Base-by-base conservation (phyloP, 2,888 invertebrate species). In the Tryphoninae sp. region DNA sequence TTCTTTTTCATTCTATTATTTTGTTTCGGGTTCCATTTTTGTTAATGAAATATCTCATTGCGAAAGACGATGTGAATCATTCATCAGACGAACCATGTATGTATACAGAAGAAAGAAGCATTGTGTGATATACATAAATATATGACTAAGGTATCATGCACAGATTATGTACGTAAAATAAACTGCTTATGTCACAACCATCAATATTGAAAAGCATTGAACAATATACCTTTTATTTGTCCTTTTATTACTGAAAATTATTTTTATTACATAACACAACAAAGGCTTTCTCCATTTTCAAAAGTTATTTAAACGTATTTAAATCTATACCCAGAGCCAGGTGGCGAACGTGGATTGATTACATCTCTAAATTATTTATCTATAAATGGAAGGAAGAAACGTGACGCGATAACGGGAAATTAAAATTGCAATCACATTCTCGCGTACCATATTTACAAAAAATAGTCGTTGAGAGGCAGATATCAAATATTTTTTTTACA, bases 151-250 rank as follows among this genome's bases (percentile, higher is more conserved):
- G 69, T 78, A 71, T 78, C 78, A 78, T 82, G 81, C 81, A 72
- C 74, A 76, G 78, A 78, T 78, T 78, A 78, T 82, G 81, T 81
- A 81, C 77, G 77, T 81, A 84, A 84, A 82, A 82, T 81, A 84
- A 84, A 82, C 73, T 55, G 71, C 78, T 83, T 77, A 77, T 81
- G 81, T 71, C 49, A 53, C 65, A 71, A 69, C 71, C 33, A 59
- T 68, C 0, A 40, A n/a, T 16, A 67, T 23, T 19, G 1, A 19
- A 19, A 19, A 19, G 40, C 45, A 40, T 61, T 45, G 19, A 53
- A 16, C n/a, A 42, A 40, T 23, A 40, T 61, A 19, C 59, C 26
- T 19, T 64, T 65, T 23, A 49, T 73, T 23, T 19, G 40, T 53
- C 69, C 33, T 77, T 69, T 81, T 73, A 72, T 81, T 78, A 71